Percentiles rank a stretch among this genome's conserved stretches.
phyloP scores from a whole-genome alignment of 2,113 vertebrate genomes.

The Speoplatyrhinus poulsoni region DNA sequence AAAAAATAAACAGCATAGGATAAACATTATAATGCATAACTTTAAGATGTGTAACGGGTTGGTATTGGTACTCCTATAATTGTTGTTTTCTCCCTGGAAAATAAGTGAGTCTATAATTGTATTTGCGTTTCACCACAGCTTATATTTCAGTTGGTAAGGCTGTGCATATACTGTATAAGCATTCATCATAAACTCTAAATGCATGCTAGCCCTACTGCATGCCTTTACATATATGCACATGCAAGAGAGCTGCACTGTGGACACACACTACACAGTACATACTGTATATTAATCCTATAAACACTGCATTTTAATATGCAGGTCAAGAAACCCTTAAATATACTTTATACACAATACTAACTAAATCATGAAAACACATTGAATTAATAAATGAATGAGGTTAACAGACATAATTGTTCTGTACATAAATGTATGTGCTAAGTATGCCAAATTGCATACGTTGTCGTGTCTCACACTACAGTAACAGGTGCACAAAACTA shows the following conservation, averaged over 20 bases:
- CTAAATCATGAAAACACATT: neutral
- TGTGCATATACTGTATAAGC: neutral
- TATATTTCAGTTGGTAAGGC: neutral
- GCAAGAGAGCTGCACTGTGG: conserved; percentile 13
- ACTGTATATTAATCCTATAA: conserved; percentile 41
- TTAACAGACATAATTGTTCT: too few relatives aligned
- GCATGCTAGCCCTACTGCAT: neutral
- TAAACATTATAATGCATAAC: too few relatives aligned
- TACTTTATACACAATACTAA: neutral
- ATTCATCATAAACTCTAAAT: neutral
- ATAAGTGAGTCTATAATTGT: too few relatives aligned
- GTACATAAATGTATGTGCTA: too few relatives aligned
- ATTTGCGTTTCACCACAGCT: too few relatives aligned
- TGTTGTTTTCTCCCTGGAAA: too few relatives aligned
- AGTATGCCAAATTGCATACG: too few relatives aligned
- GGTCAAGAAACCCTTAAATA: conserved; percentile 22
- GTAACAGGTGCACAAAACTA: neutral
- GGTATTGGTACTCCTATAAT: too few relatives aligned
- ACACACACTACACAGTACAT: conserved; percentile 17
- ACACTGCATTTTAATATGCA: conserved; percentile 44
- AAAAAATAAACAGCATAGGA: too few relatives aligned
- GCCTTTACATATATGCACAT: conserved; percentile 7
- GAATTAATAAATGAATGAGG: neutral
- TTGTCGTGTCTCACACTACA: too few relatives aligned
- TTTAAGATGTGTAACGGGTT: too few relatives aligned